Conservation (phyloP, 2,113 vertebrate species). For the Sitta europaea region DNA sequence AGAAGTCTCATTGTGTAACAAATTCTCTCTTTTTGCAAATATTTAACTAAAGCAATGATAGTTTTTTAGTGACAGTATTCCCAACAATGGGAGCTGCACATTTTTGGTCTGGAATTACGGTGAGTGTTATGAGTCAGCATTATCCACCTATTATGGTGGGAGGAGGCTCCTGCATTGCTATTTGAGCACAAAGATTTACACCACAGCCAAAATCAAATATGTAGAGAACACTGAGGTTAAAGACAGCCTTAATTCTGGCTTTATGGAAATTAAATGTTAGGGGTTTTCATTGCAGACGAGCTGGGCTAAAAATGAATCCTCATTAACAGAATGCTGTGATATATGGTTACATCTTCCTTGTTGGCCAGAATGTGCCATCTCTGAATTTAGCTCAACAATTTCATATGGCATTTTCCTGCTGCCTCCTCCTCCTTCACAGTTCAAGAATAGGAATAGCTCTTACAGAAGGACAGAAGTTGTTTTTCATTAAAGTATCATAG, state of each 20-base stretch:
- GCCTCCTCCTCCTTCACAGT: conserved; percentile 39
- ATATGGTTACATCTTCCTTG: background rate
- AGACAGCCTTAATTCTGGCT: conserved; percentile 18
- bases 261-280: background rate
- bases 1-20: background rate
- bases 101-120: background rate
- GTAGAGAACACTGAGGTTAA: background rate
- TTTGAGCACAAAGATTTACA: conserved; percentile 28
- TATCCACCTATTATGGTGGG: background rate
- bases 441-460: conserved; percentile 51
- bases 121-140: background rate
- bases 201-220: background rate
- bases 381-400: conserved; percentile 26
- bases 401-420: background rate
- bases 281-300: conserved; percentile 11
- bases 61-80: background rate
- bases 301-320: conserved; percentile 53
- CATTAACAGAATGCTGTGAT: conserved; percentile 18
- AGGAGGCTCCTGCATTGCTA: background rate
- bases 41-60: background rate
- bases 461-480: conserved; percentile 37
- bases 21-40: background rate
- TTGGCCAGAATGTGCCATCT: background rate
- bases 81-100: background rate
- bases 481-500: conserved; percentile 4